Base-by-base conservation (phyloP, 1,140 invertebrate genomes). In the Saccostrea echinata region DNA sequence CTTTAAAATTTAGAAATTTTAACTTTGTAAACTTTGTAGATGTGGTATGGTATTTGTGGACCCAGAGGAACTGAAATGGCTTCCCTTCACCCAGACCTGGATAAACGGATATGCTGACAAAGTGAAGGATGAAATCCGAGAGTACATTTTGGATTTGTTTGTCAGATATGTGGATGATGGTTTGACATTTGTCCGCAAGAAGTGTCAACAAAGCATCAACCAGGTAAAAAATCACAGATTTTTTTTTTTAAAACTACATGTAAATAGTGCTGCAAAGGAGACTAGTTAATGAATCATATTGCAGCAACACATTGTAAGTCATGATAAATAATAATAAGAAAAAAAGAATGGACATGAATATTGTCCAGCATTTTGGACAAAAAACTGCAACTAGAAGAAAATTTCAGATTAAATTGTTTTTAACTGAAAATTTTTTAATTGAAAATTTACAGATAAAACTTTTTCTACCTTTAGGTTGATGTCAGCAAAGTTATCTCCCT, bases 401-500 rank as follows among this genome's bases (percentile, higher is more conserved):
- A n/a, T n/a, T n/a, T n/a, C n/a, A n/a, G n/a, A n/a, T n/a, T n/a
- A n/a, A n/a, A n/a, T n/a, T n/a, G n/a, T n/a, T n/a, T n/a, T n/a
- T n/a, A n/a, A n/a, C n/a, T n/a, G n/a, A n/a, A n/a, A n/a, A n/a
- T n/a, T n/a, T n/a, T n/a, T n/a, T n/a, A n/a, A 82, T 43, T 16
- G n/a, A 21, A 71, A 12, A 24, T 8, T 21, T 24, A 33, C 68
- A 24, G 1, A 21, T 33, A 27, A 33, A 71, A 21, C 12, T 84
- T 33, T n/a, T 27, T 89, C 80, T 33, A n/a, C 43, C 61, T 92
- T 91, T 93, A 98, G 97, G 97, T 98, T 35, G 97, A 97, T 68
- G 96, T 98, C 51, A 97, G 97, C 89, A 98, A 98, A 95, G 96
- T 97, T 0, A 95, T 94, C 1, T 97, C 97, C 90, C 93, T 97